Evolutionary conservation across 2,888 invertebrate genomes (phyloP), one percentile per base, ranked within the genome.

Genomic region (Epinotia bilunana): DNA sequence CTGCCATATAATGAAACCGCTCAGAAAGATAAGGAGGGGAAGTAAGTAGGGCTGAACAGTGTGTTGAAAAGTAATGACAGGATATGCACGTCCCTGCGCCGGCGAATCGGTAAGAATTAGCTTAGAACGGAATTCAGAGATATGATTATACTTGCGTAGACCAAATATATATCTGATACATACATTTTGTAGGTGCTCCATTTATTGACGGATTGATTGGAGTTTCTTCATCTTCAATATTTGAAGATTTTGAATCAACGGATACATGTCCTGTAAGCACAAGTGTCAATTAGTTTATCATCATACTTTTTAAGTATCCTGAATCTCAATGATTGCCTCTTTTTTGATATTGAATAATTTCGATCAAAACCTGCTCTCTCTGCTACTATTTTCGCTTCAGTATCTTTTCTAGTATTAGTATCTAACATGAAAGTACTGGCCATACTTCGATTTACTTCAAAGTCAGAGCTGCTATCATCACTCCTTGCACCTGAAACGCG

Each of bases 381-480:
- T 46, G 23, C 5, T 18, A 7, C 5, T 23, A 18, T 1, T 1
- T 55, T 53, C 7, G 2, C 13, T 53, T 53, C 60, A 16, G 7
- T 23, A n/a, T 20, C 18, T 57, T 16, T n/a, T 13, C 43, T 18
- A 55, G 20, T 0, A 9, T 62, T 55, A 13, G 16, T 18, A 49
- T 68, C n/a, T n/a, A 18, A 13, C 6, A 68, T 57, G 28, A 74
- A 57, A 20, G 73, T 74, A 16, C 73, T 74, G 2, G 57, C 46
- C 69, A 57, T 63, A 20, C 43, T 69, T 33, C 23, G 28, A 33
- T 49, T 57, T 46, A 69, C 57, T 33, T 63, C 73, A n/a, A 69
- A 69, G 23, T 63, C 73, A 9, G 18, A 28, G 9, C 20, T 49
- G 1, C 63, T 61, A 33, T 57, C 53, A 18, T 33, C 57, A 62